Conservation (phyloP, 2,797 vertebrate species). For the Diglossa cyanea region DNA sequence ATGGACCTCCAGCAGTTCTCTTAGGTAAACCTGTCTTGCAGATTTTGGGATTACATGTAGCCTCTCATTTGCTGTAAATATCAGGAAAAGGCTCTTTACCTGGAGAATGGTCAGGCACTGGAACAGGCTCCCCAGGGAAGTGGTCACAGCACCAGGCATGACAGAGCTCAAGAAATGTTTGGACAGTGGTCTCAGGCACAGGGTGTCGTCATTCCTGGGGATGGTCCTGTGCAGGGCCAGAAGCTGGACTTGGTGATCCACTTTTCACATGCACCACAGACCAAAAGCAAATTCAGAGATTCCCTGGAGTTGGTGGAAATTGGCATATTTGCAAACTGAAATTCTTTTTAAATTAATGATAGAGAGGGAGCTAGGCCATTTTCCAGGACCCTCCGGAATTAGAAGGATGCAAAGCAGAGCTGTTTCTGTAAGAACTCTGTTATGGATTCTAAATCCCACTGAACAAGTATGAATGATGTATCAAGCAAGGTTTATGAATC, state of each 20-base stretch:
- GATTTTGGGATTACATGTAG: neutral
- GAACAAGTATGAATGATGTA: neutral
- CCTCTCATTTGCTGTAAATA: neutral
- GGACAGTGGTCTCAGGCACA: neutral
- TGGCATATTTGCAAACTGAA: neutral
- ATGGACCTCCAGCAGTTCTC: neutral
- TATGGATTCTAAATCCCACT: neutral
- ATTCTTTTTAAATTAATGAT: neutral
- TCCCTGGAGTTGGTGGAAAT: neutral
- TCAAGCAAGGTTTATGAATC: neutral
- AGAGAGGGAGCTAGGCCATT: neutral
- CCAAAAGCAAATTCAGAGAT: neutral
- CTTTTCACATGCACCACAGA: neutral
- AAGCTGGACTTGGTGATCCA: rapidly evolving
- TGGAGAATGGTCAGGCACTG: too few relatives aligned
- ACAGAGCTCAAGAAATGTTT: neutral
- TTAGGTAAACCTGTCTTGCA: neutral
- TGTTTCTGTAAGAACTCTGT: neutral
- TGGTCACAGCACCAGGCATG: neutral
- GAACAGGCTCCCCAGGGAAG: neutral
- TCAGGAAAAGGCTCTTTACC: neutral
- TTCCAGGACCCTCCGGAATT: neutral
- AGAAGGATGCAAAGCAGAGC: neutral
- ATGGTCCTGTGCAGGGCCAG: neutral
- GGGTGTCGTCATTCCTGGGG: neutral